phyloP scores from a whole-genome alignment of 2,797 vertebrate species.

The Taeniopygia guttata region DNA sequence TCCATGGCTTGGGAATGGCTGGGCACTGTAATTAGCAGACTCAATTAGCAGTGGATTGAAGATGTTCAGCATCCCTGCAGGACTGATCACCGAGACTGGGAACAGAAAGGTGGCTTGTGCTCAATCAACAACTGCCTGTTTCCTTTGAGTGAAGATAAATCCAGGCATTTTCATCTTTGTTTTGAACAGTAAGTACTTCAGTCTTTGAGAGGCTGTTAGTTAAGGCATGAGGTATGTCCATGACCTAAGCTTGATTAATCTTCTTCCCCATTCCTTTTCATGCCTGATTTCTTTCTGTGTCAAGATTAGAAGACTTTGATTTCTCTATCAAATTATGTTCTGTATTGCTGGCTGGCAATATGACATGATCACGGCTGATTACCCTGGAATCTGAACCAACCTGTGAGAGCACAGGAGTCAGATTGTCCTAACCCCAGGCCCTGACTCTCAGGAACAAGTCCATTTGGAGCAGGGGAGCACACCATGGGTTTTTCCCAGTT shows the following conservation, averaged over 20 bases:
- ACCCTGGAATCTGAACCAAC: not conserved
- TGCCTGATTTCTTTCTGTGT: not conserved
- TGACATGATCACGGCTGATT: not conserved
- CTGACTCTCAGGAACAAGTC: not conserved
- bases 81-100: not conserved
- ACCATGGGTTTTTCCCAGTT: not conserved
- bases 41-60: not conserved
- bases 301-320: not conserved
- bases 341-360: not conserved
- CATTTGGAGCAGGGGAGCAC: not conserved
- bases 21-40: not conserved
- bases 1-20: not conserved
- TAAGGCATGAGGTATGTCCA: not conserved
- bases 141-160: not conserved
- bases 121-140: not conserved
- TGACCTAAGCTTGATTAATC: not conserved
- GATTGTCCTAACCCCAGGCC: not conserved
- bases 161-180: not conserved
- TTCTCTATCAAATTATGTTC: not conserved
- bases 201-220: not conserved
- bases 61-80: not conserved
- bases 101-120: not conserved
- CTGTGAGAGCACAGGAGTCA: not conserved
- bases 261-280: not conserved
- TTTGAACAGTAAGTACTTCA: not conserved